Conservation (phyloP, 2,888 invertebrate genomes). For the Antitype chi region DNA sequence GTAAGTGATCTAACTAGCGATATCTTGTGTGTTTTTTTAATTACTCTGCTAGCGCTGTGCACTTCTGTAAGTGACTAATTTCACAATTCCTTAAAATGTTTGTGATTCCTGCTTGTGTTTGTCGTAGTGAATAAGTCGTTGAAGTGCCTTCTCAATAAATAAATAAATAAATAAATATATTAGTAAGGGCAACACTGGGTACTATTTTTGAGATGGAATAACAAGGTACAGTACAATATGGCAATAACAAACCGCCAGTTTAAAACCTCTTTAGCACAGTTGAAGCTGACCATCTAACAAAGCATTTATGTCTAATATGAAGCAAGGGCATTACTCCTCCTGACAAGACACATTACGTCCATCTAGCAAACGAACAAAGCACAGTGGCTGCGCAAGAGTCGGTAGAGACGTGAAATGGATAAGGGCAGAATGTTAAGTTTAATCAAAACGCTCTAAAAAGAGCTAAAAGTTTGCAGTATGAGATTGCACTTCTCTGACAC, state of each 20-base stretch:
- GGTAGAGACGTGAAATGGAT: background rate
- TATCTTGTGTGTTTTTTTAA: too few species aligned
- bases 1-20: too few species aligned
- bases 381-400: slow-evolving; percentile 56
- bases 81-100: too few species aligned
- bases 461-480: too few species aligned
- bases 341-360: slow-evolving; percentile 68
- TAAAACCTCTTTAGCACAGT: slow-evolving; percentile 27
- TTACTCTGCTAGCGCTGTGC: too few species aligned
- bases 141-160: too few species aligned
- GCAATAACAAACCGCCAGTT: background rate
- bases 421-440: slow-evolving; percentile 26
- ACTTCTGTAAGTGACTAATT: too few species aligned
- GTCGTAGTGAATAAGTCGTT: too few species aligned
- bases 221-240: background rate
- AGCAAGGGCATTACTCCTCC: slow-evolving; percentile 63
- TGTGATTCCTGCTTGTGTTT: too few species aligned
- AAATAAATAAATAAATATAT: too few species aligned
- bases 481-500: too few species aligned
- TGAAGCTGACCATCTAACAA: slow-evolving; percentile 38
- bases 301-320: slow-evolving; percentile 57
- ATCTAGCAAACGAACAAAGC: slow-evolving; percentile 69
- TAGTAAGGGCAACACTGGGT: background rate
- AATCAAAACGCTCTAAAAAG: background rate
- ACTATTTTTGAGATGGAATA: slow-evolving; percentile 5